phyloP scores from a whole-genome alignment of 1,140 invertebrate species.

The Drosophila repleta region DNA sequence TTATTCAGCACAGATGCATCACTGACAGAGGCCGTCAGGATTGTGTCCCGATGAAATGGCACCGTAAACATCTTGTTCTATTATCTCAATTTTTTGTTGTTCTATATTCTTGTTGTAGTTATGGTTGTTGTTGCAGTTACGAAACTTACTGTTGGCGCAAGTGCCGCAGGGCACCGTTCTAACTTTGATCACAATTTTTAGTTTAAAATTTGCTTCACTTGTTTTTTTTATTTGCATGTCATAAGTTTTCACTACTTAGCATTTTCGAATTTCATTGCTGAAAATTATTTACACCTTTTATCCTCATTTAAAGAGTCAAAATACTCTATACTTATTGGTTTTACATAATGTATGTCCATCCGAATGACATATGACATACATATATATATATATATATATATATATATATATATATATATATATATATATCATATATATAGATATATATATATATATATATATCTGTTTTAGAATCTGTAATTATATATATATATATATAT shows the following conservation, averaged over 20 bases:
- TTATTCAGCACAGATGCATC: constrained; percentile 82
- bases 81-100: constrained; percentile 7
- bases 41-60: constrained; percentile 82
- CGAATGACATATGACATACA: no score
- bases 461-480: no score
- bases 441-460: no score
- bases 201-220: neutral
- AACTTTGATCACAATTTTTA: neutral
- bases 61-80: constrained; percentile 80
- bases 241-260: constrained; percentile 39
- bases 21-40: constrained; percentile 79
- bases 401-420: no score
- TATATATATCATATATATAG: no score
- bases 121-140: constrained; percentile 9
- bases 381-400: no score
- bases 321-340: no score
- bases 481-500: neutral
- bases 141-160: constrained; percentile 63
- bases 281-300: no score
- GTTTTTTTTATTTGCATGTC: constrained; percentile 23
- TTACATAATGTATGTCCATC: no score
- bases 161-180: constrained; percentile 13
- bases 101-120: constrained; percentile 7
- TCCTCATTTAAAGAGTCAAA: no score
- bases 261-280: neutral